Evolutionary conservation across 2,113 vertebrate species (phyloP).

Genomic region (Centropus unirufus): DNA sequence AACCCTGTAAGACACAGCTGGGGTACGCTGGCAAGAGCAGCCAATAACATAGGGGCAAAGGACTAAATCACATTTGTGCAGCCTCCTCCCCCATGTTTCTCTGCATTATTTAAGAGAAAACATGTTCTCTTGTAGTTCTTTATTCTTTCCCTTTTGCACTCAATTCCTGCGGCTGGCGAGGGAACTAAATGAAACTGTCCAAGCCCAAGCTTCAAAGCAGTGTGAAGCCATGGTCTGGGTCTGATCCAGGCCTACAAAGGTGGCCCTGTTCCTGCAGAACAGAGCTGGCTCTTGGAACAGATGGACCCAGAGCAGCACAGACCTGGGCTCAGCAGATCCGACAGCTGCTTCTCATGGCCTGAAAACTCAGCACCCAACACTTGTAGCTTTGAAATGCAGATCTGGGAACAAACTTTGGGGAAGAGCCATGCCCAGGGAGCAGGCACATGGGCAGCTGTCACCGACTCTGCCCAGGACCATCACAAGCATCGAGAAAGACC

Average conservation of each 20-base stretch:
- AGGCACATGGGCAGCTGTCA: accelerated
- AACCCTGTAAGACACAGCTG: background rate
- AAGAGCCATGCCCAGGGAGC: background rate
- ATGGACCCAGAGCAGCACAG: accelerated
- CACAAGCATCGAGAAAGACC: background rate
- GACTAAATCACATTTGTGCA: background rate
- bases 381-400: background rate
- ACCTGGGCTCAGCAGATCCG: background rate
- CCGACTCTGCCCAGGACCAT: background rate
- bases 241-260: background rate
- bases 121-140: background rate
- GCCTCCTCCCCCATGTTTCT: background rate
- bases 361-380: background rate
- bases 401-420: no score
- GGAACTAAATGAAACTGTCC: background rate
- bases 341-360: accelerated
- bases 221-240: accelerated
- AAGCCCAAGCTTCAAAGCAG: background rate
- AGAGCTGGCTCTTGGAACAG: background rate
- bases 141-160: background rate
- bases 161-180: background rate
- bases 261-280: background rate
- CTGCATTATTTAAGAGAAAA: conserved; percentile 24
- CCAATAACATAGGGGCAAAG: background rate
- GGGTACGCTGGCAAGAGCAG: accelerated